phyloP scores from a whole-genome alignment of 2,888 invertebrate genomes.

The Meganola albula region DNA sequence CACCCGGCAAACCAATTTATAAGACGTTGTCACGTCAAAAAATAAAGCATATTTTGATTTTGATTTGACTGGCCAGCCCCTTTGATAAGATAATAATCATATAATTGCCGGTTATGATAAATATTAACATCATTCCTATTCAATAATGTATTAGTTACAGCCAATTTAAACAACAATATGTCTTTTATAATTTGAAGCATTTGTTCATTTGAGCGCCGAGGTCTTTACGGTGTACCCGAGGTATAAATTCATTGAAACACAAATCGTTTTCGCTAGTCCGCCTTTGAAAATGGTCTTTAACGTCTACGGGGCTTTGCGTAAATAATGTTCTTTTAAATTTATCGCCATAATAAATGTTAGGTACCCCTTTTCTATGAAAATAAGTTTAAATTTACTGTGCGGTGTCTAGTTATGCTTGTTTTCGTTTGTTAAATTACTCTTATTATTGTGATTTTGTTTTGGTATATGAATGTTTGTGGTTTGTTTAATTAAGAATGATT shows the following conservation, averaged over 20 bases:
- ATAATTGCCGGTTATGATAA: too few species aligned
- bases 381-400: constrained; percentile 67
- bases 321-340: constrained; percentile 74
- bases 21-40: too few species aligned
- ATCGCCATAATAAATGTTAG: constrained; percentile 71
- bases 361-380: constrained; percentile 69
- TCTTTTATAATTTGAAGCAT: constrained; percentile 33
- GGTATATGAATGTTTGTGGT: neutral
- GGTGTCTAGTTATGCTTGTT: constrained; percentile 45
- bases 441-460: constrained; percentile 17
- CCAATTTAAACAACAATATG: constrained; percentile 34
- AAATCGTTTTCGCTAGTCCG: constrained; percentile 55
- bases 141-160: too few species aligned
- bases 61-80: too few species aligned
- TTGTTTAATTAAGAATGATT: constrained; percentile 1
- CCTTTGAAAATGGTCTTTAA: constrained; percentile 70
- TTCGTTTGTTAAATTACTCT: constrained; percentile 30
- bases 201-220: constrained; percentile 32
- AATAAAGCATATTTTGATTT: too few species aligned
- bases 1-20: too few species aligned
- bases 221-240: constrained; percentile 45
- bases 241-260: constrained; percentile 67
- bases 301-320: constrained; percentile 72
- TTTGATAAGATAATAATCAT: too few species aligned
- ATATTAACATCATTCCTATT: too few species aligned